phyloP scores from a whole-genome alignment of 2,797 vertebrate genomes.

The Hephaestus fuliginosus region DNA sequence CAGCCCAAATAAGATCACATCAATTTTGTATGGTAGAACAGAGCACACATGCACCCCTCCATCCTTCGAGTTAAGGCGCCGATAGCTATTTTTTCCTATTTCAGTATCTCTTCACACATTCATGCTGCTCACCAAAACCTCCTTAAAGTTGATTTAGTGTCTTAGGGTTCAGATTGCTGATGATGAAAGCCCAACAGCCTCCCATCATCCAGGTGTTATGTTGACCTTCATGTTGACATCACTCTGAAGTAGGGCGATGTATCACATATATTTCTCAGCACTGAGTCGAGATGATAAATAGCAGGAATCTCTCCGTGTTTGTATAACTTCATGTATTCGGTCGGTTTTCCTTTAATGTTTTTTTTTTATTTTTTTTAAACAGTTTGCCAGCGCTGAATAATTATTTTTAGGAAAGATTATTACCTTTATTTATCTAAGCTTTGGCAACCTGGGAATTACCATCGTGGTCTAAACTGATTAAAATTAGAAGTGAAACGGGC shows the following conservation, averaged over 20 bases:
- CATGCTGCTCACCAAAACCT: not conserved
- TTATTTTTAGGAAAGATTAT: not conserved
- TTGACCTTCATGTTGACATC: not conserved
- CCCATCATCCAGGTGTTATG: conserved; percentile 12
- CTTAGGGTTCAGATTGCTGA: not conserved
- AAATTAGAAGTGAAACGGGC: conserved; percentile 4
- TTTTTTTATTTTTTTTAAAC: not conserved
- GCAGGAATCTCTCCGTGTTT: conserved; percentile 9
- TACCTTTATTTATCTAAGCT: not conserved
- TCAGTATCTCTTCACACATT: not conserved
- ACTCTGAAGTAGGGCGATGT: not conserved
- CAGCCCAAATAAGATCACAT: conserved; percentile 1
- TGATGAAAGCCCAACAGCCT: conserved; percentile 2
- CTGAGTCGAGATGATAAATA: not conserved
- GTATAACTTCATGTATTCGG: not conserved
- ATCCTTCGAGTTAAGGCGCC: not conserved
- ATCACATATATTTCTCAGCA: not conserved
- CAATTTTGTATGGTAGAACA: not conserved
- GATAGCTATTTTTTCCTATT: not conserved
- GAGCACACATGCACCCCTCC: not conserved
- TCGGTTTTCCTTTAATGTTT: not conserved
- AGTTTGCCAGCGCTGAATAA: not conserved
- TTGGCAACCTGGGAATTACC: not conserved
- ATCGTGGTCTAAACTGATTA: not conserved
- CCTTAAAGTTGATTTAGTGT: not conserved